phyloP scores from a whole-genome alignment of 2,888 invertebrate species.

The Chironomus riparius region DNA sequence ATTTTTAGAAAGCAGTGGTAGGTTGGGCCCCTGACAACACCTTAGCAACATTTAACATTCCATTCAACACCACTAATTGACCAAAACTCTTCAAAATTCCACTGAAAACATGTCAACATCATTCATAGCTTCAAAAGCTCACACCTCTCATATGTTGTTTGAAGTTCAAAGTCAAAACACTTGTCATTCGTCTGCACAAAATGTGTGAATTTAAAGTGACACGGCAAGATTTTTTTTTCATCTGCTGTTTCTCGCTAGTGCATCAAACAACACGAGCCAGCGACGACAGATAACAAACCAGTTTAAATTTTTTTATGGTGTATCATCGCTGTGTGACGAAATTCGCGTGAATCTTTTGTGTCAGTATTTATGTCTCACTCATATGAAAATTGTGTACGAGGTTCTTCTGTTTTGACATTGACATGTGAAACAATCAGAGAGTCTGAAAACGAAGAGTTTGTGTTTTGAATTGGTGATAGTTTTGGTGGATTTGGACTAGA shows the following conservation, averaged over 20 bases:
- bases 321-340: not conserved
- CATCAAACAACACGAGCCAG: not conserved
- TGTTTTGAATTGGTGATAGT: not conserved
- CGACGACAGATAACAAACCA: not conserved
- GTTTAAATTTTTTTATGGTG: not conserved
- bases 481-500: not conserved
- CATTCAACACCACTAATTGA: no score
- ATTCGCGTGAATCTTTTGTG: not conserved
- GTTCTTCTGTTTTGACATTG: not conserved
- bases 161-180: no score
- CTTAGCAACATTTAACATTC: no score
- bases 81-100: no score
- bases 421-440: not conserved
- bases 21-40: no score
- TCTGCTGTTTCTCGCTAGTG: not conserved
- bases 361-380: not conserved
- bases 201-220: not conserved
- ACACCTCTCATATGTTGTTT: no score
- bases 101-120: no score
- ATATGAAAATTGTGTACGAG: not conserved
- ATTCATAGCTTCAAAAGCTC: no score
- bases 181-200: not conserved
- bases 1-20: no score
- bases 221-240: not conserved
- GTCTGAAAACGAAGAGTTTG: not conserved